phyloP scores from a whole-genome alignment of 30 jellyfish, hydroid and myxozoan genomes.

The Cassiopea xamachana region DNA sequence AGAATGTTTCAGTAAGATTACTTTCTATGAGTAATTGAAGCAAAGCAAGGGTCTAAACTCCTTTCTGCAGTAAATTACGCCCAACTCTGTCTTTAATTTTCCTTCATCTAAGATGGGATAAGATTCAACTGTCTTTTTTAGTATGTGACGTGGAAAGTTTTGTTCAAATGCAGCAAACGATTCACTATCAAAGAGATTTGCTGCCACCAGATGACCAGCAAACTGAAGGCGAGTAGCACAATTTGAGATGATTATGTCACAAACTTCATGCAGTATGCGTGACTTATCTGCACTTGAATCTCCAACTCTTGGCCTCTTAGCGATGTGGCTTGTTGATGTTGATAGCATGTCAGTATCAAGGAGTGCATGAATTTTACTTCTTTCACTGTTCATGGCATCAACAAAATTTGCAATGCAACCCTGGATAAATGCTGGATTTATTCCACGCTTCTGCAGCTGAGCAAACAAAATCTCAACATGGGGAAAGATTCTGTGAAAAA shows the following conservation, averaged over 20 bases:
- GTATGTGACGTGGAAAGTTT: conserved; percentile 3
- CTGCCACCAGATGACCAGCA: conserved; percentile 43
- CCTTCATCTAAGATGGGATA: conserved; percentile 17
- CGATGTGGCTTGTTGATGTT: neutral
- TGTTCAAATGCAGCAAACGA: conserved; percentile 19
- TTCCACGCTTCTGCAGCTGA: conserved; percentile 64
- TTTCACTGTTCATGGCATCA: conserved; percentile 24
- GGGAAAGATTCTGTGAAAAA: conserved; percentile 29
- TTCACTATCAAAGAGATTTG: conserved; percentile 23
- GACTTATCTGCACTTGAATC: conserved; percentile 39
- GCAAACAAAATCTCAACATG: conserved; percentile 55
- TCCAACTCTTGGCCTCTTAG: conserved; percentile 9
- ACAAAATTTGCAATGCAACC: conserved; percentile 9
- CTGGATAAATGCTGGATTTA: conserved; percentile 54
- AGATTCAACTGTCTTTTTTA: conserved; percentile 25
- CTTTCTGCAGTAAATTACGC: conserved; percentile 20
- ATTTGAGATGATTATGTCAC: conserved; percentile 44
- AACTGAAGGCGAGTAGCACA: conserved; percentile 17
- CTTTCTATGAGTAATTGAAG: conserved; percentile 18
- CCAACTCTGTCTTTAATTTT: conserved; percentile 19
- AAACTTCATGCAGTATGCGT: conserved; percentile 43
- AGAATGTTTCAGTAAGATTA: conserved; percentile 22
- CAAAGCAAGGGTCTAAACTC: conserved; percentile 17
- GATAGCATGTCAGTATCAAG: neutral
- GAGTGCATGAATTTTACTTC: conserved; percentile 9